These are phyloP conservation scores for Coregonus clupeaformis DNA, from an alignment of 2,113 vertebrate species.

Conservation along the genomic window DNA sequence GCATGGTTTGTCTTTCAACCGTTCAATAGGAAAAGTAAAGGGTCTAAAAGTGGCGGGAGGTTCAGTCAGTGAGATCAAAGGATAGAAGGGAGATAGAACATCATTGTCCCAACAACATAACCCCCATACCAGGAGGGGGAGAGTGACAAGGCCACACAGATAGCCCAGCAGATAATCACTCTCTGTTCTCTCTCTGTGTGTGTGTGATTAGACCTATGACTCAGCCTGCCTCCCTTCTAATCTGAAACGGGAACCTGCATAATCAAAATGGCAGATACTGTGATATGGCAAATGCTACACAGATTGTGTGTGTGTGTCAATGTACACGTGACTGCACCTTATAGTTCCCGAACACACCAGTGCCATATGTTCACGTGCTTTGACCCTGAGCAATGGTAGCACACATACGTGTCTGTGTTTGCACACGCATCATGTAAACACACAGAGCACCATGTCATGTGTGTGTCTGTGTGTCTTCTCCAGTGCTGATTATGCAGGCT, in stretches of 20 bases:
- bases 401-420: too few relatives aligned
- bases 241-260: neutral
- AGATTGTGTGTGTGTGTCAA: neutral
- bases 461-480: too few relatives aligned
- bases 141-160: neutral
- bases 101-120: conserved; percentile 24
- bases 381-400: too few relatives aligned
- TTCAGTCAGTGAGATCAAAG: neutral
- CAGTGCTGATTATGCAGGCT: too few relatives aligned
- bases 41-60: neutral
- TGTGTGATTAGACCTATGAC: neutral
- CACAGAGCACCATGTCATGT: too few relatives aligned
- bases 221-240: neutral
- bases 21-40: too few relatives aligned
- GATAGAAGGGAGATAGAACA: conserved; percentile 14
- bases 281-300: neutral
- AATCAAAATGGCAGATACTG: neutral
- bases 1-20: neutral
- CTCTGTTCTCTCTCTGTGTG: neutral
- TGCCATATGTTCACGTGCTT: too few relatives aligned
- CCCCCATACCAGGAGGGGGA: conserved; percentile 14
- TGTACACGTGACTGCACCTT: neutral
- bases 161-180: neutral
- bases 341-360: too few relatives aligned
- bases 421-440: too few relatives aligned